Percentiles rank a stretch among this genome's conserved stretches.
phyloP scores from a whole-genome alignment of 2,113 vertebrate genomes.

The Hydrolagus affinis region DNA sequence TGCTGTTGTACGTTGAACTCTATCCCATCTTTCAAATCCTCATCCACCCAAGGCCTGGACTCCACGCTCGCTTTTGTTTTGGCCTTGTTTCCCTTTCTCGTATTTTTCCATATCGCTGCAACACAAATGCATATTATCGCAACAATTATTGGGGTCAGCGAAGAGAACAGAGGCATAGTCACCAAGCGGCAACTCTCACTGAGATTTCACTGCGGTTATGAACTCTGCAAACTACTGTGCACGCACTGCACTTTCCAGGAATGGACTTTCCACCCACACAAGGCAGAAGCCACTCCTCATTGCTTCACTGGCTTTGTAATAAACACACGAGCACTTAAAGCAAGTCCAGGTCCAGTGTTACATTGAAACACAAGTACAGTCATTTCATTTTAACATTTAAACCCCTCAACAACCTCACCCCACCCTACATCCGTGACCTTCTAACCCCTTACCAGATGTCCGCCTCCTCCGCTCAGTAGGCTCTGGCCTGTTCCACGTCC shows the following conservation, averaged over 20 bases:
- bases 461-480: no score
- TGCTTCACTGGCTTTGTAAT: neutral
- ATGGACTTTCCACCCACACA: no score
- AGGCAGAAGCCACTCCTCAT: no score
- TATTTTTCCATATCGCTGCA: slow-evolving; percentile 57
- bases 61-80: slow-evolving; percentile 33
- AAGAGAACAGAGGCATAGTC: slow-evolving; percentile 62
- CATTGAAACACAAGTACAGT: neutral
- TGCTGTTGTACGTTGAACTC: slow-evolving; percentile 49
- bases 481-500: no score
- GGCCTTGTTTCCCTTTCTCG: neutral
- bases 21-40: slow-evolving; percentile 69
- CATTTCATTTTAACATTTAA: no score
- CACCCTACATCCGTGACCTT: neutral
- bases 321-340: neutral
- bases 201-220: neutral
- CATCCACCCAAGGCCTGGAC: slow-evolving; percentile 66
- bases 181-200: no score
- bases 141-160: slow-evolving; percentile 67
- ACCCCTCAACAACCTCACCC: no score
- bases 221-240: no score
- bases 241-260: no score
- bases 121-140: slow-evolving; percentile 68
- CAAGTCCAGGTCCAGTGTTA: neutral
- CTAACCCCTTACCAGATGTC: no score